Percentiles rank a stretch among this genome's conserved stretches.
Evolutionary conservation across 2,113 vertebrate genomes (phyloP).

Genomic region (Eulemur macaco): DNA sequence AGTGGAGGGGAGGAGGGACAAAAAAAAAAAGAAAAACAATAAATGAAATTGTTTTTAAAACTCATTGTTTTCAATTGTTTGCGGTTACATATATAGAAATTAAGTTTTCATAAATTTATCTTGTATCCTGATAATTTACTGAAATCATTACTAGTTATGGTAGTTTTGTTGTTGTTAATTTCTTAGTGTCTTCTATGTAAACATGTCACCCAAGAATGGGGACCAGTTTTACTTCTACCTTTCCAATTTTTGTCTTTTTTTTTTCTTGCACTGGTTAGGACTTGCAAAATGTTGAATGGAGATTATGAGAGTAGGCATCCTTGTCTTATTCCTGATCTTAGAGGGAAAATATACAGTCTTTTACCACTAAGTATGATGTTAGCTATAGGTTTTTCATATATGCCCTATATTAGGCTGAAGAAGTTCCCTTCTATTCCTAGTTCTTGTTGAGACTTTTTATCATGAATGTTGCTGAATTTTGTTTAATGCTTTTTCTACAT

Average conservation of each 20-base stretch:
- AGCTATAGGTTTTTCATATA: slow-evolving; percentile 1
- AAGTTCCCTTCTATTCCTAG: not conserved
- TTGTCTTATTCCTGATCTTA: not conserved
- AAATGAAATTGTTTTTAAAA: not conserved
- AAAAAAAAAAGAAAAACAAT: not conserved
- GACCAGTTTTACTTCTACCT: not conserved
- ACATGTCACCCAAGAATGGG: not conserved
- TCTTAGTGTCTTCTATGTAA: not conserved
- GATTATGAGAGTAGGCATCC: not conserved
- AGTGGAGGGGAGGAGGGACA: no score
- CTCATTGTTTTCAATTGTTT: slow-evolving; percentile 14
- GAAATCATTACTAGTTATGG: not conserved
- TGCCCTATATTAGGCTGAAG: not conserved
- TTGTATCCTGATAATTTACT: not conserved
- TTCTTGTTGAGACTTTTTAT: not conserved
- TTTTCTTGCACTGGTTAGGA: slow-evolving; percentile 15
- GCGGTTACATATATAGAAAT: slow-evolving; percentile 19
- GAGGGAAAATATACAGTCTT: not conserved
- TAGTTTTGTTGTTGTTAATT: not conserved
- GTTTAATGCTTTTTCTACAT: not conserved
- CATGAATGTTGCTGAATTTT: not conserved
- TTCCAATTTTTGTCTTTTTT: not conserved
- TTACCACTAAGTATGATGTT: not conserved
- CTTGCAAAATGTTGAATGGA: not conserved
- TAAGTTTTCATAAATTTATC: not conserved